Conservation (phyloP, 1,140 invertebrate species). For the Artemia franciscana region DNA sequence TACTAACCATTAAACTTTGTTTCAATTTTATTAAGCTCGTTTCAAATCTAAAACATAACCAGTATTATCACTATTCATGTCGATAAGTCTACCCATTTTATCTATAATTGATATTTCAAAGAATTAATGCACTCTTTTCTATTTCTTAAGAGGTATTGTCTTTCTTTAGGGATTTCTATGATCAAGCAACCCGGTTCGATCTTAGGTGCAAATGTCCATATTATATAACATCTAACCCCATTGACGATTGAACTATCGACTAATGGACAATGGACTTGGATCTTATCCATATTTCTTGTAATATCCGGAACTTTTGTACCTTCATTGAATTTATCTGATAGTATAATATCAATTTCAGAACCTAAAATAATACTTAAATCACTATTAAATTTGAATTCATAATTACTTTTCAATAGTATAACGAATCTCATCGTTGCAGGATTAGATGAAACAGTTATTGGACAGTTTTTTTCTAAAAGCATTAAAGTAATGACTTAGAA, state of each 20-base stretch:
- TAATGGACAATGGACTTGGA: neutral
- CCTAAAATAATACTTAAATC: neutral
- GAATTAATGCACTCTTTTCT: neutral
- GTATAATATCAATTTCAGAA: neutral
- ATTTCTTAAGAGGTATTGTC: neutral
- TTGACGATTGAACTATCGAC: neutral
- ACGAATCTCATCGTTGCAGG: neutral
- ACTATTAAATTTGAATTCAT: neutral
- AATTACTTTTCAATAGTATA: neutral
- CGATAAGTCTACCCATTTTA: neutral
- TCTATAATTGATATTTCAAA: neutral
- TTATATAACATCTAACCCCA: neutral
- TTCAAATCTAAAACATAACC: neutral
- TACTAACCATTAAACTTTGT: neutral
- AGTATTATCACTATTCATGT: neutral
- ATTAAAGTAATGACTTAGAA: neutral
- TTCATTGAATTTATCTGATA: neutral
- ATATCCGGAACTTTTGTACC: neutral
- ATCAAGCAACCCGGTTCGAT: neutral
- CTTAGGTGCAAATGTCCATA: neutral
- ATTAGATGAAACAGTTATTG: neutral
- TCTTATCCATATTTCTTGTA: neutral
- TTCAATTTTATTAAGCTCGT: neutral
- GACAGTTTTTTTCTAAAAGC: neutral
- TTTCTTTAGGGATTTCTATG: neutral